Evolutionary conservation across 2,797 vertebrate genomes (phyloP).

Genomic region (Australoheros facetus): DNA sequence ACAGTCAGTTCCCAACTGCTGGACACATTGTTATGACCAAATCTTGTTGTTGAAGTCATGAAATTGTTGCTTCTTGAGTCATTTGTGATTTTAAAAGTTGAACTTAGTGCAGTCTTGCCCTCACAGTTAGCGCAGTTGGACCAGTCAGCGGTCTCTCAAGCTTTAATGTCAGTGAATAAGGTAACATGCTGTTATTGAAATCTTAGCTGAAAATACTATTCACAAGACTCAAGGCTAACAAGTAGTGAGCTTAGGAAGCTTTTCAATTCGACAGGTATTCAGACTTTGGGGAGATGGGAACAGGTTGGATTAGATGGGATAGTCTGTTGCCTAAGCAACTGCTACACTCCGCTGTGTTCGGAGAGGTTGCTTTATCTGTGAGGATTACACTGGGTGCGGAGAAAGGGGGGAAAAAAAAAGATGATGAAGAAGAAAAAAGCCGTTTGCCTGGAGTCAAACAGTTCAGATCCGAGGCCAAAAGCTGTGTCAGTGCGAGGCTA

Average conservation of each 20-base stretch:
- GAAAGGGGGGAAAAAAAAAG: neutral
- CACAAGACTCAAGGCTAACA: conserved; percentile 60
- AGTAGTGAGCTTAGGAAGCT: conserved; percentile 52
- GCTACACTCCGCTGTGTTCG: conserved; percentile 69
- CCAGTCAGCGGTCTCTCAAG: neutral
- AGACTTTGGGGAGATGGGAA: conserved; percentile 69
- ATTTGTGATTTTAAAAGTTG: neutral
- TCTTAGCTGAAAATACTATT: conserved; percentile 54
- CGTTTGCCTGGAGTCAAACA: conserved; percentile 65
- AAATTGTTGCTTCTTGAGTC: conserved; percentile 8
- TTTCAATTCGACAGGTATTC: conserved; percentile 68
- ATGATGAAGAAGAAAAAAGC: neutral
- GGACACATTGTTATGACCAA: neutral
- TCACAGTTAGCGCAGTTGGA: conserved; percentile 6
- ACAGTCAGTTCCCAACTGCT: conserved; percentile 12
- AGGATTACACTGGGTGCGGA: conserved; percentile 67
- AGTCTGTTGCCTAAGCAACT: conserved; percentile 77
- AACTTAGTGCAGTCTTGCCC: neutral
- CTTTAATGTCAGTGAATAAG: conserved; percentile 35
- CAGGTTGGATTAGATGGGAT: conserved; percentile 75
- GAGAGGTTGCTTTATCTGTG: conserved; percentile 71
- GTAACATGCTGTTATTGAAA: conserved; percentile 44
- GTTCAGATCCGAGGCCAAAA: conserved; percentile 65
- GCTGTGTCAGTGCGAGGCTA: conserved; percentile 61
- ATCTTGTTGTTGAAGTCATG: neutral